Conservation (phyloP, 2,797 vertebrate genomes). For the Coilia nasus region DNA sequence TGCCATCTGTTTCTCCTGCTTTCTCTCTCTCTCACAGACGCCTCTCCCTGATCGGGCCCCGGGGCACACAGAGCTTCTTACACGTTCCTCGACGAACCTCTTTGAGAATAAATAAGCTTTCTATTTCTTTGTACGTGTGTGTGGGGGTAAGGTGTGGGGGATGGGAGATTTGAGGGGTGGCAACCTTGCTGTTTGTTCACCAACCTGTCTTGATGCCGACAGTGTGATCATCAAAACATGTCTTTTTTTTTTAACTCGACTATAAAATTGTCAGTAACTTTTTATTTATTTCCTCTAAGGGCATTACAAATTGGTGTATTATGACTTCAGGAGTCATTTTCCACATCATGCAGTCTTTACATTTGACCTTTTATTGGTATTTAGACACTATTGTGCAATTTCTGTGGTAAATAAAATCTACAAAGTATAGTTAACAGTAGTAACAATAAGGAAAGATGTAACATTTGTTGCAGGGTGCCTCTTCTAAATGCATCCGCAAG, state of each 20-base stretch:
- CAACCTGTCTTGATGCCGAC: not conserved
- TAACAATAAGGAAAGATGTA: not conserved
- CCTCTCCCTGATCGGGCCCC: not conserved
- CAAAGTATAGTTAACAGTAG: too few relatives aligned
- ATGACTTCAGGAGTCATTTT: not conserved
- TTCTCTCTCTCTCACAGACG: conserved; percentile 1
- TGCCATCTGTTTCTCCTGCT: conserved; percentile 42
- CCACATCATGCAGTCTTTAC: not conserved
- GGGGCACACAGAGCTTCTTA: not conserved
- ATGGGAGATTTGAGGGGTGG: not conserved
- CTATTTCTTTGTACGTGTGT: not conserved
- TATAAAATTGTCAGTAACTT: not conserved
- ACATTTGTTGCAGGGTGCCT: not conserved
- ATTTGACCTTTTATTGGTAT: not conserved
- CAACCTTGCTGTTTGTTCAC: not conserved
- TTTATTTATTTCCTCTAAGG: not conserved
- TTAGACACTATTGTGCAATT: not conserved
- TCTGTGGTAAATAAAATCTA: too few relatives aligned
- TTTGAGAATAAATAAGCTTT: conserved; percentile 9
- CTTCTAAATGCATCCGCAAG: not conserved
- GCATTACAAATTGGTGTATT: not conserved
- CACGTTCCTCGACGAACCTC: conserved; percentile 1
- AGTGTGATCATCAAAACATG: not conserved
- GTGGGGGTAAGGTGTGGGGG: not conserved
- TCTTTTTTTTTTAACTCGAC: not conserved